Base-by-base conservation (phyloP, 2,113 vertebrate genomes). In the Promerops cafer region DNA sequence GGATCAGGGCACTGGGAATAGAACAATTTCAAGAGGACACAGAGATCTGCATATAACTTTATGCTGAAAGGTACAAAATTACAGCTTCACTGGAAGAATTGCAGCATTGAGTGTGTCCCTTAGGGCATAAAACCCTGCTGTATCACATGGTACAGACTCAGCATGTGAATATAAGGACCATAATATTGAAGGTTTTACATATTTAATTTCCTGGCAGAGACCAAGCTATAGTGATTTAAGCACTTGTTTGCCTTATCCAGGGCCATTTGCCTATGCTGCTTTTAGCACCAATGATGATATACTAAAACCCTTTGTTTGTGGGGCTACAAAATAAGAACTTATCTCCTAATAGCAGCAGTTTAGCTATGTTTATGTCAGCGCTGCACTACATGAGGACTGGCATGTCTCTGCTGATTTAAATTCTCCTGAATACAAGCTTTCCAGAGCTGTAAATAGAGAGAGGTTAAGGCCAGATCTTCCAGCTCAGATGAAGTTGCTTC, bases 261-360 rank as follows among this genome's bases (percentile, higher is more conserved):
- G 74, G 37, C 75, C 85, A 75, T 96, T 96, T 96, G 72, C 90
- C 44, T 92, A 90, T 65, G 54, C 56, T 93, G 83, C 64, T 94
- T 96, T 96, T 96, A 95, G 82, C 54, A 96, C 63, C 92, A 83
- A 26, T 65, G 92, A 81, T 78, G 93, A 96, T 94, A 92, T 91
- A 95, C 87, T 83, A 96, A 96, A 96, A 57, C 74, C 87, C 87
- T 91, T 97, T 96, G 79, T 97, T 94, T 93, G 90, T 59, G 42
- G 66, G 86, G 70, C 68, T 83, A 92, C 79, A 83, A 94, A 97
- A 96, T 94, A 80, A 90, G 93, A 95, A 97, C 94, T 96, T 97
- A 97, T 96, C 96, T 97, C 83, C 72, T 92, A 89, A 95, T 84
- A 90, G 82, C 94, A 96, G 95, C 94, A 97, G 89, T 90, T 95